Base-by-base conservation (phyloP, 2,797 vertebrate species). In the Catostomus latipinnis region DNA sequence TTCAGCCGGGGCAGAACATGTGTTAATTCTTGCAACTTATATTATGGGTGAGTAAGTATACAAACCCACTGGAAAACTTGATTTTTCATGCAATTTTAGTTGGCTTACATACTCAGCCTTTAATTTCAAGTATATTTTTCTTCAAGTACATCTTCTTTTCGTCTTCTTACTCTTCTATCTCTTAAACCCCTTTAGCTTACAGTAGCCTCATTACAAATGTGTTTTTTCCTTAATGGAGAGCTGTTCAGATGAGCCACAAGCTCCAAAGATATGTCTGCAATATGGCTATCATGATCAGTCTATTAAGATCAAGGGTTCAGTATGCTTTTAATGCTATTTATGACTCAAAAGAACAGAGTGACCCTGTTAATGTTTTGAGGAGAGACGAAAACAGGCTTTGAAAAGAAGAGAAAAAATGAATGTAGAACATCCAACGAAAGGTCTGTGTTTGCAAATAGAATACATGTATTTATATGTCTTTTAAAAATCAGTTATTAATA, bases 11-110 rank as follows among this genome's bases (percentile, higher is more conserved):
- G 96, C 10, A 94, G 93, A 75, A 93, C 91, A 70, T 99, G 98
- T 71, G 93, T 99, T 0, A 93, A 96, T 53, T 95, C 95, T 49
- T 99, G 98, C 88, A 96, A 96, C 82, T 94, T 98, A 16, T 97
- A 96, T 7, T 92, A 96, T 0, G 96, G 97, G 98, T 99, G 88
- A 95, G 96, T 46, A n/a, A 6, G n/a, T 8, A 8, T 5, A 8
- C 53, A 50, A 76, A 9, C 34, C 34, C 4, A 34, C 34, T 34
- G 34, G 34, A 34, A 34, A 34, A 34, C 34, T 34, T 34, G 2
- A 2, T 34, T 34, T 34, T 34, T 34, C 34, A 22, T 22, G 22
- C 22, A 22, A 22, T 22, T 3, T 34, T 34, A 34, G 34, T 34
- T 34, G 34, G 34, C 34, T 34, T 34, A 34, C 34, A 34, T 34